Percentiles rank a stretch among this genome's conserved stretches.
These are phyloP conservation scores for Australoheros scitulus DNA, from an alignment of 2,113 vertebrate genomes.

Conservation along the genomic window DNA sequence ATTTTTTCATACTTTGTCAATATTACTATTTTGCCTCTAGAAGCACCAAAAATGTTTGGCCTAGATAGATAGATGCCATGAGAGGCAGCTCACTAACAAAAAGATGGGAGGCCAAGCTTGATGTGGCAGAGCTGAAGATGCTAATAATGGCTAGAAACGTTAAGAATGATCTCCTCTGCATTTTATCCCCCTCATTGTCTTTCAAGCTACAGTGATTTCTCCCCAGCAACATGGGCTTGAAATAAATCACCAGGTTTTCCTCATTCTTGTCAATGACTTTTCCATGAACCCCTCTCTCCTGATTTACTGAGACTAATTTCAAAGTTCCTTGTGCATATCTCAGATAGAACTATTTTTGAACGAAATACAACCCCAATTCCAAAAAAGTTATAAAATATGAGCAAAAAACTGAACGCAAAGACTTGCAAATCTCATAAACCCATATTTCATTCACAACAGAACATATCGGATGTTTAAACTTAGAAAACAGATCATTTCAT, in stretches of 20 bases:
- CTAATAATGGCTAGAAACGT: not conserved
- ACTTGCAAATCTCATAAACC: no score
- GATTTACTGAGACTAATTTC: conserved; percentile 12
- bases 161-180: not conserved
- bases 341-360: not conserved
- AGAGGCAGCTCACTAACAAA: not conserved
- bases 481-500: not conserved
- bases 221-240: not conserved
- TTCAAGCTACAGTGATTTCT: conserved; percentile 2
- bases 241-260: not conserved
- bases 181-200: not conserved
- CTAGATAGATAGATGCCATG: not conserved
- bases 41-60: not conserved
- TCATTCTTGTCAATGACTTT: not conserved
- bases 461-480: not conserved
- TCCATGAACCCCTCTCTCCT: not conserved
- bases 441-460: not conserved
- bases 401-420: not conserved
- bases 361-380: not conserved
- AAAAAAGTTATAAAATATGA: not conserved
- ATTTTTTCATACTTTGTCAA: not conserved
- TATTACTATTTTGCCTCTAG: not conserved
- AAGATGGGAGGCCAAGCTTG: no score
- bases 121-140: no score
- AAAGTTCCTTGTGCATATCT: not conserved